A percentile compares a stretch with the other conserved stretches of the same genome.
Evolutionary conservation across 2,888 invertebrate species (phyloP).

Genomic region (Deroplatys truncata): DNA sequence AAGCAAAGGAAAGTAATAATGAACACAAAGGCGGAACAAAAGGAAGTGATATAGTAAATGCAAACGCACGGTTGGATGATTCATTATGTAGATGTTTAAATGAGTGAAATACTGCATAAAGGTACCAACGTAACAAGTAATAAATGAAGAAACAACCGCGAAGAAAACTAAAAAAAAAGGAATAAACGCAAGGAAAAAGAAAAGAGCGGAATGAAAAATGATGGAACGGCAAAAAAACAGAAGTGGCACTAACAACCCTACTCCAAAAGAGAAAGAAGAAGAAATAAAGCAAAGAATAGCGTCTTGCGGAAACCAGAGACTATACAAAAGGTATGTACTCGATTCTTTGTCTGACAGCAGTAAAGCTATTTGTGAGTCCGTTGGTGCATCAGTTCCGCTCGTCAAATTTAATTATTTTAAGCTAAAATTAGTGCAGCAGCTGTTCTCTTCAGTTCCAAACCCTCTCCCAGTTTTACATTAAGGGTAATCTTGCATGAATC

Average conservation of each 20-base stretch:
- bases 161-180: neutral
- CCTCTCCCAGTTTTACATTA: neutral
- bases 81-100: too few species aligned
- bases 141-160: too few species aligned
- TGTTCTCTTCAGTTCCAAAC: neutral
- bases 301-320: neutral
- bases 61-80: too few species aligned
- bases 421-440: neutral
- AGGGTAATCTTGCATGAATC: neutral
- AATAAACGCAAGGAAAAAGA: neutral
- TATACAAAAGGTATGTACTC: neutral
- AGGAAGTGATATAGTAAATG: too few species aligned
- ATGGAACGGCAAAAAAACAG: neutral
- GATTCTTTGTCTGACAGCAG: neutral
- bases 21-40: neutral
- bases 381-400: neutral
- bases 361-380: neutral
- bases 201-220: neutral
- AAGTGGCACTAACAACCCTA: neutral
- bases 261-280: neutral
- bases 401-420: neutral
- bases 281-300: neutral
- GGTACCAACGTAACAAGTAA: neutral
- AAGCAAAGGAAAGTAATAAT: neutral
- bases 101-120: neutral